phyloP scores from a whole-genome alignment of 2,888 invertebrate genomes.

The Aleiodes leptofemur region DNA sequence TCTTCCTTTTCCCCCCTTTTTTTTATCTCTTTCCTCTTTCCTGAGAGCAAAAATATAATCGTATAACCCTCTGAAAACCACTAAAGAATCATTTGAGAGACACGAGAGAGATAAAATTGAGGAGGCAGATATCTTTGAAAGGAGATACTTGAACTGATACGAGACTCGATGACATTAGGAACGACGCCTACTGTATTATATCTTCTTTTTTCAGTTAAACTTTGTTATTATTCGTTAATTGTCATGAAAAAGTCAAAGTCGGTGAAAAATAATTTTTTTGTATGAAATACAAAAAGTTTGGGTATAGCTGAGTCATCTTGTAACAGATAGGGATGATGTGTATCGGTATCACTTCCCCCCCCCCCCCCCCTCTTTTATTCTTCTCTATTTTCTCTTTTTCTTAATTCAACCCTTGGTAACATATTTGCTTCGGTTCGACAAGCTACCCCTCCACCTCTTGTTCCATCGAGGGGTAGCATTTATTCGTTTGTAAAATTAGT shows the following conservation, averaged over 20 bases:
- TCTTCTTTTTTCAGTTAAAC: slow-evolving; percentile 43
- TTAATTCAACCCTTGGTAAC: slow-evolving; percentile 52
- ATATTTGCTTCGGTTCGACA: slow-evolving; percentile 57
- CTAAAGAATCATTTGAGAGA: slow-evolving; percentile 42
- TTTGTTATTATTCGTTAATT: neutral
- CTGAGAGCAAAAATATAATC: slow-evolving; percentile 39
- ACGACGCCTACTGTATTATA: slow-evolving; percentile 64
- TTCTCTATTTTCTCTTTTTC: slow-evolving; percentile 46
- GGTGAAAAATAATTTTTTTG: neutral
- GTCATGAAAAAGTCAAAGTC: neutral
- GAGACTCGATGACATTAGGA: slow-evolving; percentile 64
- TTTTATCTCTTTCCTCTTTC: no score
- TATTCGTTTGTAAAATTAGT: slow-evolving; percentile 76
- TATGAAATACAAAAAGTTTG: neutral
- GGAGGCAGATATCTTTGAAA: slow-evolving; percentile 45
- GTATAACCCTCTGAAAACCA: slow-evolving; percentile 42
- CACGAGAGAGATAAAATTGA: slow-evolving; percentile 33
- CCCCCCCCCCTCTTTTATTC: slow-evolving; percentile 68
- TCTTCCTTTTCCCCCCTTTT: neutral
- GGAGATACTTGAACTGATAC: slow-evolving; percentile 64
- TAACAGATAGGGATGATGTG: slow-evolving; percentile 55
- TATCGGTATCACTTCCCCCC: slow-evolving; percentile 70
- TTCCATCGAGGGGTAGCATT: slow-evolving; percentile 59
- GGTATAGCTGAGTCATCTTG: slow-evolving; percentile 62
- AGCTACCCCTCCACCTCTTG: slow-evolving; percentile 47